Conservation (phyloP, 2,113 vertebrate species). For the Poeciliopsis prolifica region DNA sequence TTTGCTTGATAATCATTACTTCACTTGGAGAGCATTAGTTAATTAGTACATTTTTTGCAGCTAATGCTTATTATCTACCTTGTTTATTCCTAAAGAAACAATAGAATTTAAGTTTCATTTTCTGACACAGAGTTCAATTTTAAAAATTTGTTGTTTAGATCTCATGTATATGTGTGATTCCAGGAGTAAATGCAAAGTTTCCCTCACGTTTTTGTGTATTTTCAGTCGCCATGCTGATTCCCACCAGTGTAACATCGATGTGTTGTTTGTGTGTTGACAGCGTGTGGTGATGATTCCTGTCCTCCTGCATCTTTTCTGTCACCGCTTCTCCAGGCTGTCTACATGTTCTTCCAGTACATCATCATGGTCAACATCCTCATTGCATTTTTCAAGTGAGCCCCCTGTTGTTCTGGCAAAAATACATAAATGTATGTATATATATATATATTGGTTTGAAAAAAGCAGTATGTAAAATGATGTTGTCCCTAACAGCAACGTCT, state of each 20-base stretch:
- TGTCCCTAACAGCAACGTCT: conserved; percentile 86
- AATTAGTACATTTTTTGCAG: no score
- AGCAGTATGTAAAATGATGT: not conserved
- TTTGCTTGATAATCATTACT: not conserved
- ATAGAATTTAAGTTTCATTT: not conserved
- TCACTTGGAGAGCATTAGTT: no score
- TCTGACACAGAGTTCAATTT: not conserved
- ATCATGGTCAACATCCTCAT: conserved; percentile 99
- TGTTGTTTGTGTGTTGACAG: conserved; percentile 71
- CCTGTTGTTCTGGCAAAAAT: not conserved
- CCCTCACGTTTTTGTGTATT: not conserved
- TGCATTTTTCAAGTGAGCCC: conserved; percentile 95
- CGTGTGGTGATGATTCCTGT: conserved; percentile 82
- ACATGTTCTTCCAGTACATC: conserved; percentile 97
- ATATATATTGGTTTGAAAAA: not conserved
- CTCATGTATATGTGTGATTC: not conserved
- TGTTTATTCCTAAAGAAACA: no score
- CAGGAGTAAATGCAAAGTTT: not conserved
- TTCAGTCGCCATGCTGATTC: not conserved
- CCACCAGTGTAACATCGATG: not conserved
- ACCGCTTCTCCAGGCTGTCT: conserved; percentile 93
- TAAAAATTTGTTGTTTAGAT: not conserved
- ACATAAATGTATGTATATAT: no score
- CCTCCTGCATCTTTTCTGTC: conserved; percentile 90
- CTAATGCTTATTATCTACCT: no score